These are phyloP conservation scores for Micronycteris hirsuta DNA, from an alignment of 2,113 vertebrate genomes.

Conservation along the genomic window DNA sequence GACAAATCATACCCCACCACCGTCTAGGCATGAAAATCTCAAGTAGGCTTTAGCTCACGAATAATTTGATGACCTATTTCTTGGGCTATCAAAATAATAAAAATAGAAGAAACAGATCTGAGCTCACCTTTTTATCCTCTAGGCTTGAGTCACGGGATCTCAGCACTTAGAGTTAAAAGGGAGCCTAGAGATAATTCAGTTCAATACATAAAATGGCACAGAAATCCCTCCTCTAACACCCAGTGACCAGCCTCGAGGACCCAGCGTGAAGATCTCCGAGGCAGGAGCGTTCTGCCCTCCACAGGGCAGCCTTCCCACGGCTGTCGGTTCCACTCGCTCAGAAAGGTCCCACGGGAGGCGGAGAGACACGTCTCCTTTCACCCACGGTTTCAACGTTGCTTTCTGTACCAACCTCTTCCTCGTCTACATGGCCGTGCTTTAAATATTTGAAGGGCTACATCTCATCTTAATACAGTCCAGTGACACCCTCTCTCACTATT, in stretches of 20 bases:
- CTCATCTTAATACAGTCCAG: background rate
- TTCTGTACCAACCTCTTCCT: background rate
- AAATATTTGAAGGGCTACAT: background rate
- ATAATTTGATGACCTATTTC: slow-evolving; percentile 53
- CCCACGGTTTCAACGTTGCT: slow-evolving; percentile 6
- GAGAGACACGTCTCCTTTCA: background rate
- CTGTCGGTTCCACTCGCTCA: background rate
- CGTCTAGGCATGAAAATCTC: slow-evolving; percentile 39
- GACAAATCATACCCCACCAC: slow-evolving; percentile 7
- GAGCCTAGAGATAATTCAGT: background rate
- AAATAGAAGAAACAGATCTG: slow-evolving; percentile 37
- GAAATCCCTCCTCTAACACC: background rate
- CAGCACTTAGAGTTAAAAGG: slow-evolving; percentile 48
- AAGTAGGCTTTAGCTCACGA: slow-evolving; percentile 41
- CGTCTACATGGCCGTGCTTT: background rate
- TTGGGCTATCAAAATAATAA: slow-evolving; percentile 48
- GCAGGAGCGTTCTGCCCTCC: background rate
- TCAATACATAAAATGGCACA: background rate
- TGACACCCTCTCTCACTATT: background rate
- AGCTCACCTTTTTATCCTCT: slow-evolving; percentile 40
- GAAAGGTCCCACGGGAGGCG: background rate
- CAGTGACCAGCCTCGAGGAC: background rate
- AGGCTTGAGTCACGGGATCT: slow-evolving; percentile 31
- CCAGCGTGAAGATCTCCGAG: background rate
- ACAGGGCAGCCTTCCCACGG: background rate